phyloP scores from a whole-genome alignment of 2,888 invertebrate species.

The Seira ritae region DNA sequence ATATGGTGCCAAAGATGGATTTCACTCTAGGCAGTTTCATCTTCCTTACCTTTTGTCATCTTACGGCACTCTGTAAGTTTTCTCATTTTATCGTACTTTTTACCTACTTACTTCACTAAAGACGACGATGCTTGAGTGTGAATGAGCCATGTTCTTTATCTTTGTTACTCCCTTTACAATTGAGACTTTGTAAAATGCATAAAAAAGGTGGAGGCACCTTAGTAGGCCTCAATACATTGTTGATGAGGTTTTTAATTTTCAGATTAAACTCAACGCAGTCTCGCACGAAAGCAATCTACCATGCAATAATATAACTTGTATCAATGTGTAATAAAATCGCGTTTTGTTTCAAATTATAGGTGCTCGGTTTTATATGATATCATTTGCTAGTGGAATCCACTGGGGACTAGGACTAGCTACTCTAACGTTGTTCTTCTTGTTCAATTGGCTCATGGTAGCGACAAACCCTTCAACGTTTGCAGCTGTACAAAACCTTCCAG shows the following conservation, averaged over 20 bases:
- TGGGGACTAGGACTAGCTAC: constrained; percentile 11
- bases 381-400: not conserved
- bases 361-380: constrained; percentile 34
- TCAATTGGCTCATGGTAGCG: not conserved
- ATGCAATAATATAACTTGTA: no score
- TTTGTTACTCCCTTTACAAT: no score
- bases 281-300: no score
- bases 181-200: no score
- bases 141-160: no score
- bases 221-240: no score
- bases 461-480: not conserved
- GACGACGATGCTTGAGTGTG: not conserved
- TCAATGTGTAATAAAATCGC: no score
- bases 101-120: not conserved
- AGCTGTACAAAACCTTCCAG: constrained; percentile 28
- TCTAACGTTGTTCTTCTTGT: not conserved
- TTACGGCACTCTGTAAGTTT: constrained; percentile 19
- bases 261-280: no score
- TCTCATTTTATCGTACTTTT: not conserved
- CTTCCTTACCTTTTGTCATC: not conserved
- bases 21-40: not conserved
- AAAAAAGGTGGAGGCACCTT: no score
- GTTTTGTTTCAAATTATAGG: constrained; percentile 31
- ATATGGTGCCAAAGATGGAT: not conserved
- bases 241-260: no score